Percentiles rank a stretch among this genome's conserved stretches.
Conservation (phyloP, 2,113 vertebrate species). For the Cheirogaleus medius region DNA sequence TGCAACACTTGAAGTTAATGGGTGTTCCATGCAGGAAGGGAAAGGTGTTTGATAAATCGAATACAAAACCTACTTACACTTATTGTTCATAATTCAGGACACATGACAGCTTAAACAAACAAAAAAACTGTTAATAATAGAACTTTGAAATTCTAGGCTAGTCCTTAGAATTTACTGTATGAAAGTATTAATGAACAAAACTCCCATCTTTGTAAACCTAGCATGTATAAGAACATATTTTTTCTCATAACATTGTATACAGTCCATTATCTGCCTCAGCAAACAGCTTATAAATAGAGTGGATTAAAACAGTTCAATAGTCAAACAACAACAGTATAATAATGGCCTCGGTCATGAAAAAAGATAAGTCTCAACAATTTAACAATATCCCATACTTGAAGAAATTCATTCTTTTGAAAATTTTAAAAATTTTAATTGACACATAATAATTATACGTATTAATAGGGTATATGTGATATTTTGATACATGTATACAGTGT, state of each 20-base stretch:
- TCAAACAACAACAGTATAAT: background rate
- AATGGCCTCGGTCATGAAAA: background rate
- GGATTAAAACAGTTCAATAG: constrained; percentile 25
- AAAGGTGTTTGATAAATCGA: background rate
- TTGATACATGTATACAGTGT: background rate
- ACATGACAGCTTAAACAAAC: background rate
- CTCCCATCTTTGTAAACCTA: background rate
- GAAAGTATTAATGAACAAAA: background rate
- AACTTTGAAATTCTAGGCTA: background rate
- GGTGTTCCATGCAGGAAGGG: background rate
- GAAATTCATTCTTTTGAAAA: background rate
- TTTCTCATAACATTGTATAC: background rate
- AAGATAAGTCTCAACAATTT: background rate
- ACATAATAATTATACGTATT: background rate
- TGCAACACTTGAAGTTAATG: background rate
- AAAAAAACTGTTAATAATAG: background rate
- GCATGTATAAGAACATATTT: background rate
- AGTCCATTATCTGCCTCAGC: background rate
- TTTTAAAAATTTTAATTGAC: background rate
- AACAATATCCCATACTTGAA: background rate
- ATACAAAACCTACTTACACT: background rate
- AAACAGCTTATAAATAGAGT: background rate
- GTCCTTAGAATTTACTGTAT: background rate
- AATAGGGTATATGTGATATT: background rate
- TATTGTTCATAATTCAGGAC: background rate